These are phyloP conservation scores for Nipponia nippon DNA, from an alignment of 2,113 vertebrate genomes.

Conservation along the genomic window DNA sequence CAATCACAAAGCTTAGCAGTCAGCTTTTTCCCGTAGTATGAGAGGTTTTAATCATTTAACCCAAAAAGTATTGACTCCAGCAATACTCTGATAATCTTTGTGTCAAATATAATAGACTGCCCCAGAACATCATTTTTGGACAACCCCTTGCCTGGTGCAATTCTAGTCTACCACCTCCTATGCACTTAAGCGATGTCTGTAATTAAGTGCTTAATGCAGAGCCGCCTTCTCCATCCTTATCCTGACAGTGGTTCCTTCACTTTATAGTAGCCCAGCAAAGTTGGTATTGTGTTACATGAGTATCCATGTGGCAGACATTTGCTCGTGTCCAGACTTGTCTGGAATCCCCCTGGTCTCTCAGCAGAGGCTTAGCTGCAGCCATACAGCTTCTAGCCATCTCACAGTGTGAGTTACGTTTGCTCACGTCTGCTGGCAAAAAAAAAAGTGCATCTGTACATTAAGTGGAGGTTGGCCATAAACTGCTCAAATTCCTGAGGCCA, in stretches of 20 bases:
- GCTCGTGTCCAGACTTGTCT: neutral
- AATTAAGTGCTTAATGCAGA: neutral
- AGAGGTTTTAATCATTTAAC: neutral
- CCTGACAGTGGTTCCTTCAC: neutral
- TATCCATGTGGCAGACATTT: neutral
- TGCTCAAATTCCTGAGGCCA: neutral
- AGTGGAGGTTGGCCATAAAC: neutral
- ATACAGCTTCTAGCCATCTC: neutral
- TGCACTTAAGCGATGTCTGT: fast-evolving
- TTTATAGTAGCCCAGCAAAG: neutral
- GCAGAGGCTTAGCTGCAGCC: neutral
- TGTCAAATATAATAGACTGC: neutral
- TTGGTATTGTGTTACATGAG: neutral
- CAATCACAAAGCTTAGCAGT: neutral
- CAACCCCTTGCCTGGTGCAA: neutral
- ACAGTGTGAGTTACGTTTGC: neutral
- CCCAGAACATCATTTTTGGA: neutral
- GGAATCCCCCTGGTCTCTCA: neutral
- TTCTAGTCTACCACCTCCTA: neutral
- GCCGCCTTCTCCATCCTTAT: neutral
- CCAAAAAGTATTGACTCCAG: neutral
- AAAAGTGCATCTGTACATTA: neutral
- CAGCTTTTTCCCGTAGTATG: neutral
- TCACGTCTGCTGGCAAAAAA: neutral
- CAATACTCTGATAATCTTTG: neutral